Evolutionary conservation across 2,113 vertebrate species (phyloP).

Genomic region (Laticauda laticaudata): DNA sequence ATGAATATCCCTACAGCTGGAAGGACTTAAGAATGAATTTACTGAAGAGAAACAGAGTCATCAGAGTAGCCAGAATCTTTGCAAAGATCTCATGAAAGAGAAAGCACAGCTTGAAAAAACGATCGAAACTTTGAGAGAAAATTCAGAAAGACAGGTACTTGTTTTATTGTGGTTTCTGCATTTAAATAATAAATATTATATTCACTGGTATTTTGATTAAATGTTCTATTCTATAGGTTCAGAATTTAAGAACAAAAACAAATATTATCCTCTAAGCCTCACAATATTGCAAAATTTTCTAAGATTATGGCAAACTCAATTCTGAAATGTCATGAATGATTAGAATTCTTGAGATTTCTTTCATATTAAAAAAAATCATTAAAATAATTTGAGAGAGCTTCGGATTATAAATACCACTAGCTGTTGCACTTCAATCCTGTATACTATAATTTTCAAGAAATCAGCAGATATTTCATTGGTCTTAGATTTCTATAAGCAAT

Average conservation of each 20-base stretch:
- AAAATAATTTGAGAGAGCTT: background rate
- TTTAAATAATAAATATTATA: background rate
- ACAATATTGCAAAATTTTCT: background rate
- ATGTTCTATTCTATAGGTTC: background rate
- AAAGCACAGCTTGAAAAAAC: slow-evolving; percentile 93
- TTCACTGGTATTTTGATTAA: background rate
- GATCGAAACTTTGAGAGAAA: slow-evolving; percentile 88
- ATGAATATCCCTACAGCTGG: slow-evolving; percentile 73
- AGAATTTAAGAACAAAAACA: background rate
- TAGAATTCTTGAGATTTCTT: background rate
- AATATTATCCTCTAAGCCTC: background rate
- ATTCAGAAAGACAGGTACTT: slow-evolving; percentile 91
- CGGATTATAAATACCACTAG: background rate
- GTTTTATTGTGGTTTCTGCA: background rate
- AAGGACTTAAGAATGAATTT: slow-evolving; percentile 84
- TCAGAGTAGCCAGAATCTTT: slow-evolving; percentile 84
- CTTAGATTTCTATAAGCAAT: background rate
- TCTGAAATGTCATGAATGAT: background rate
- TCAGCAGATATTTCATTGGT: background rate
- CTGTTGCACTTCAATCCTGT: background rate
- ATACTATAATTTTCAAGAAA: background rate
- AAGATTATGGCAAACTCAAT: background rate
- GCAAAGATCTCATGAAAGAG: slow-evolving; percentile 93
- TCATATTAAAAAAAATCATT: background rate
- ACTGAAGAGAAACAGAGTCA: slow-evolving; percentile 84